Percentiles rank a stretch among this genome's conserved stretches.
Evolutionary conservation across 2,888 invertebrate species (phyloP).

Genomic region (Molanna angustata): DNA sequence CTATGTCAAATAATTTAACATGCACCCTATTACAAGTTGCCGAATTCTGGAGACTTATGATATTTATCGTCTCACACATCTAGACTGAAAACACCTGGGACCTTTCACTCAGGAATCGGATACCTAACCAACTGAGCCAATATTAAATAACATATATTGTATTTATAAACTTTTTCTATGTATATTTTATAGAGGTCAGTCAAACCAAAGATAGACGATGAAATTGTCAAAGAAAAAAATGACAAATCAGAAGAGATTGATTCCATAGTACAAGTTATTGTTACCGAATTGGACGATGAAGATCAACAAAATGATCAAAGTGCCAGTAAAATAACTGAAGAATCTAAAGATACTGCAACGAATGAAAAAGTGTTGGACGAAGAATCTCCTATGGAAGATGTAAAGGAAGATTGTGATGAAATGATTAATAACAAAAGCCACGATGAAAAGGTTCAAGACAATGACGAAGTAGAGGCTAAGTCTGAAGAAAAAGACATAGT

Average conservation of each 20-base stretch:
- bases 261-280: not conserved
- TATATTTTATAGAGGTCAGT: slow-evolving; percentile 20
- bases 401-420: not conserved
- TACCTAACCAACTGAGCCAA: too few species aligned
- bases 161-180: not conserved
- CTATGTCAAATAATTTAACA: too few species aligned
- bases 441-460: too few species aligned
- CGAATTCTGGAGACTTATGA: too few species aligned
- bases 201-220: slow-evolving; percentile 21
- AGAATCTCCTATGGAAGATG: slow-evolving; percentile 2
- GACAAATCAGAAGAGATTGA: not conserved
- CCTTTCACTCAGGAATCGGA: too few species aligned
- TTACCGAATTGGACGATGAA: not conserved
- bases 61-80: too few species aligned
- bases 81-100: too few species aligned
- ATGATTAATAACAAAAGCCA: slow-evolving; percentile 1
- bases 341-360: not conserved
- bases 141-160: not conserved
- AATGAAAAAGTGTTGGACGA: not conserved
- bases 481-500: not conserved
- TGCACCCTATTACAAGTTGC: too few species aligned
- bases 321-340: not conserved
- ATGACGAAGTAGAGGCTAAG: too few species aligned
- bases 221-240: not conserved
- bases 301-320: too few species aligned